phyloP scores from a whole-genome alignment of 2,888 invertebrate species.

The Nysson spinosus region DNA sequence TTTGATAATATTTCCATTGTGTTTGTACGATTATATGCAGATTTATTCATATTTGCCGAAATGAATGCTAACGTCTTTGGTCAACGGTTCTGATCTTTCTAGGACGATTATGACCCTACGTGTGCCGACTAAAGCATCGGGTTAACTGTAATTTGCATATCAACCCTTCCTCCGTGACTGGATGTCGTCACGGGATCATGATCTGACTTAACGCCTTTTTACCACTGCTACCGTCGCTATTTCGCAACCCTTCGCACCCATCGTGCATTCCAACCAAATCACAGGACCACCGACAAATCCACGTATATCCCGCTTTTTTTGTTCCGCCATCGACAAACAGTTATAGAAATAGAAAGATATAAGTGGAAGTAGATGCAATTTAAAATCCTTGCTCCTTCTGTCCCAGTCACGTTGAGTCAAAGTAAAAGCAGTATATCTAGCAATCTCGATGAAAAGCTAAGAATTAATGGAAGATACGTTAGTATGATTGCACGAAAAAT shows the following conservation, averaged over 20 bases:
- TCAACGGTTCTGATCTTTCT: conserved; percentile 26
- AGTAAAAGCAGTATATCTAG: not conserved
- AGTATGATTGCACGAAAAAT: not conserved
- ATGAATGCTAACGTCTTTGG: too few species aligned
- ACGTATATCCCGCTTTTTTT: conserved; percentile 33
- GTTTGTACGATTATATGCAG: too few species aligned
- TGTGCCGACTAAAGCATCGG: not conserved
- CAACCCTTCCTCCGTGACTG: conserved; percentile 60
- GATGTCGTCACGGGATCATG: conserved; percentile 63
- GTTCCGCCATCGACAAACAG: conserved; percentile 7
- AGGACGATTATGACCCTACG: too few species aligned
- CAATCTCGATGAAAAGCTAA: not conserved
- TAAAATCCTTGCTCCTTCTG: conserved; percentile 22
- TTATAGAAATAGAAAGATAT: too few species aligned
- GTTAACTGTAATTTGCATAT: conserved; percentile 68
- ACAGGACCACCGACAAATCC: conserved; percentile 44
- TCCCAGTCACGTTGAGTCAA: conserved; percentile 23
- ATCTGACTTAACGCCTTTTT: conserved; percentile 75
- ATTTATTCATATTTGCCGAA: too few species aligned
- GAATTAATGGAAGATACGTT: conserved; percentile 4
- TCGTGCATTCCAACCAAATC: conserved; percentile 40
- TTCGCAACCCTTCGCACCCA: conserved; percentile 31
- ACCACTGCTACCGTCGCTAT: conserved; percentile 47
- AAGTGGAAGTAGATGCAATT: conserved; percentile 18
- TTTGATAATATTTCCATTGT: too few species aligned